Evolutionary conservation across 2,113 vertebrate genomes (phyloP).

Genomic region (Porphyrio hochstetteri): DNA sequence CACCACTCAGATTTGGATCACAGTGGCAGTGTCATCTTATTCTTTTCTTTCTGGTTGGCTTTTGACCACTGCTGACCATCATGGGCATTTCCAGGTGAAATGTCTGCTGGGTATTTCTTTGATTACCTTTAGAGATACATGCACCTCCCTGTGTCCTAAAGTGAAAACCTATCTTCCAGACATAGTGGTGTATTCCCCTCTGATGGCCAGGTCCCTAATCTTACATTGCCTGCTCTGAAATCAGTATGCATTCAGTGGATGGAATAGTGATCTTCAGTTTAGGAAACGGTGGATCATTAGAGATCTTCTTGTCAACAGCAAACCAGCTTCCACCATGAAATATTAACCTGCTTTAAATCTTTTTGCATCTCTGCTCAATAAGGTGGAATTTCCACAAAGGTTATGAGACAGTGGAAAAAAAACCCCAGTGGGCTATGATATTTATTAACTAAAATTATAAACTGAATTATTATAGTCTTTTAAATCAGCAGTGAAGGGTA

Average conservation of each 20-base stretch:
- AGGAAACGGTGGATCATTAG: not conserved
- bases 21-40: not conserved
- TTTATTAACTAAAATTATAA: not conserved
- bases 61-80: not conserved
- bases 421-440: not conserved
- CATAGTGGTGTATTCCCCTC: not conserved
- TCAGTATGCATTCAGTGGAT: not conserved
- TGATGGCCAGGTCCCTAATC: not conserved
- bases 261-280: not conserved
- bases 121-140: not conserved
- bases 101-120: not conserved
- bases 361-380: not conserved
- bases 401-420: not conserved
- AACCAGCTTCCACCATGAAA: not conserved
- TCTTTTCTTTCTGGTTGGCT: not conserved
- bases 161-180: not conserved
- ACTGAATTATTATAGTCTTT: not conserved
- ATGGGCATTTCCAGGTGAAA: not conserved
- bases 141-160: not conserved
- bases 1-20: not conserved
- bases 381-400: not conserved
- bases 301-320: not conserved
- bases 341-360: not conserved
- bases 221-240: not conserved
- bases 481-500: not conserved